Evolutionary conservation across 2,888 invertebrate genomes (phyloP).

Genomic region (Syrphus vitripennis): DNA sequence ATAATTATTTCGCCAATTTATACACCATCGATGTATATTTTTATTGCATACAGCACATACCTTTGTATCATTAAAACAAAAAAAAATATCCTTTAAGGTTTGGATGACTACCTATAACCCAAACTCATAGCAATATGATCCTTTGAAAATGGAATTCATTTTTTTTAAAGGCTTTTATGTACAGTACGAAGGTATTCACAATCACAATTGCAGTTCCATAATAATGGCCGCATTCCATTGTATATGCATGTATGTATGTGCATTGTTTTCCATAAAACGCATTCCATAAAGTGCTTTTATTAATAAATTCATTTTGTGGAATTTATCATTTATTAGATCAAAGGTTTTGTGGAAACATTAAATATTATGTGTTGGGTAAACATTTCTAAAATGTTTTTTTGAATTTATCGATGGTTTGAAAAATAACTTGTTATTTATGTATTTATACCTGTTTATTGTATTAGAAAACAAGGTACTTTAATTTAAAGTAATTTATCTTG

Average conservation of each 20-base stretch:
- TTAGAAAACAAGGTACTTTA: too few species aligned
- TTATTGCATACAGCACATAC: too few species aligned
- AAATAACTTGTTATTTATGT: too few species aligned
- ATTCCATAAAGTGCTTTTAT: constrained; percentile 7
- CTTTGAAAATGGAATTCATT: not conserved
- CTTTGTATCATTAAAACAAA: not conserved
- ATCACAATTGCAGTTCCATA: not conserved
- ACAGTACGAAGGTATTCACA: too few species aligned
- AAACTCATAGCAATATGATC: not conserved
- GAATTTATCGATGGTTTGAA: too few species aligned
- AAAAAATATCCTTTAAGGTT: not conserved
- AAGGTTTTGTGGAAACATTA: not conserved
- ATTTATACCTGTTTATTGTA: too few species aligned
- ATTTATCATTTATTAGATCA: constrained; percentile 10
- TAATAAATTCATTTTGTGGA: constrained; percentile 21
- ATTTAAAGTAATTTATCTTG: too few species aligned
- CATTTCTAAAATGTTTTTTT: not conserved
- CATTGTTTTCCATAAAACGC: not conserved
- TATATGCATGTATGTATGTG: not conserved
- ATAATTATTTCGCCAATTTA: constrained; percentile 3
- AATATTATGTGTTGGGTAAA: not conserved
- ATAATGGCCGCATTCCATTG: not conserved
- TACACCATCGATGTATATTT: not conserved
- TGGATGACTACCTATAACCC: too few species aligned
- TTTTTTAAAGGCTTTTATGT: not conserved